A percentile compares a stretch with the other conserved stretches of the same genome.
phyloP scores from a whole-genome alignment of 1,140 invertebrate genomes.

The Anastatus disparis region DNA sequence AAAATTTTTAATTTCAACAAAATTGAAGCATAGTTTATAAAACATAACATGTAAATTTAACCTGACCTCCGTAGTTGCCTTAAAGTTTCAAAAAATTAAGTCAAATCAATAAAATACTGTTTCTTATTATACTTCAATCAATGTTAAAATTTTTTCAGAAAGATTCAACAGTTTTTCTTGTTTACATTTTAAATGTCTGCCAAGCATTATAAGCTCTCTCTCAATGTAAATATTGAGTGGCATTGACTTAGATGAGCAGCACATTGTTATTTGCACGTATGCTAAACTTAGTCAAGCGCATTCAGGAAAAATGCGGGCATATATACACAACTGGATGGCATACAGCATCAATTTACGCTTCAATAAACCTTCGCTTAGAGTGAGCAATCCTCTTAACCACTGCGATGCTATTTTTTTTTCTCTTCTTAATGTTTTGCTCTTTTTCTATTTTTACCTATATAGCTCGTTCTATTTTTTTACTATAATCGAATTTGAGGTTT shows the following conservation, averaged over 20 bases:
- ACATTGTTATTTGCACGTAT: neutral
- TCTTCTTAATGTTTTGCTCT: no score
- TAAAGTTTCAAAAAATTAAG: no score
- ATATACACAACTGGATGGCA: neutral
- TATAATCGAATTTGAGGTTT: neutral
- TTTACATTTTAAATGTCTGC: neutral
- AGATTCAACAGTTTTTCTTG: no score
- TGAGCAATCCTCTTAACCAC: slow-evolving; percentile 31
- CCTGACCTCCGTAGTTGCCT: no score
- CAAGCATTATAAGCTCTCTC: no score
- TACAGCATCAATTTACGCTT: slow-evolving; percentile 34
- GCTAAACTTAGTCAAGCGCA: slow-evolving; percentile 5
- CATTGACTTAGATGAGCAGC: neutral
- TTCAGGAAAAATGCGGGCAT: slow-evolving; percentile 19
- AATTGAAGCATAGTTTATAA: no score
- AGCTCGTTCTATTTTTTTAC: neutral
- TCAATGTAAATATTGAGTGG: neutral
- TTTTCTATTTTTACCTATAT: neutral
- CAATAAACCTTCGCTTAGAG: neutral
- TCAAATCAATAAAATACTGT: no score
- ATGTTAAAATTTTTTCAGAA: no score
- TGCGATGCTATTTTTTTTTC: neutral
- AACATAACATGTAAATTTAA: no score
- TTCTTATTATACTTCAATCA: no score
- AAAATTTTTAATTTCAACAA: no score